A percentile compares a stretch with the other conserved stretches of the same genome.
phyloP scores from a whole-genome alignment of 2,113 vertebrate genomes.

The Myiopsitta monachus region DNA sequence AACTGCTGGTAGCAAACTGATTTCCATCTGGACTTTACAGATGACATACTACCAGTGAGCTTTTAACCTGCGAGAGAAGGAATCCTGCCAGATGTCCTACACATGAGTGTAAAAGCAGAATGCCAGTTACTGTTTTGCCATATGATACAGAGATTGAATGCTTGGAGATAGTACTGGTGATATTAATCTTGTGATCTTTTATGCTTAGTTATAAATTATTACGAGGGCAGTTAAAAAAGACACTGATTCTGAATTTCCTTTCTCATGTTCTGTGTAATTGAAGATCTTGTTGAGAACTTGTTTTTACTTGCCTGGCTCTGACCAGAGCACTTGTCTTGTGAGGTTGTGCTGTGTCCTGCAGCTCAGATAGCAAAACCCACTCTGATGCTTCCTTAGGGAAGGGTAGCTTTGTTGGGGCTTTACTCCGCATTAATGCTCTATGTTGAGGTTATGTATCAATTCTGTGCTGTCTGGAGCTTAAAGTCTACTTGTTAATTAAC shows the following conservation, averaged over 20 bases:
- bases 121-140: neutral
- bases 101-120: neutral
- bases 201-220: neutral
- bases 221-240: neutral
- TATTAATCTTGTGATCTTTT: neutral
- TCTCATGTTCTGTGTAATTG: neutral
- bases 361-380: neutral
- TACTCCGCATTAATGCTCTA: neutral
- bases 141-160: neutral
- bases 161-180: neutral
- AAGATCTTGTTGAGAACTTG: neutral
- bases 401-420: neutral
- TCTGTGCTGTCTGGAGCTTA: neutral
- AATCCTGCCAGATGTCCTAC: neutral
- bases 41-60: neutral
- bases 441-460: neutral
- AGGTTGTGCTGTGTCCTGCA: neutral
- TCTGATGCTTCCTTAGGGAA: neutral
- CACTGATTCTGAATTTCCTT: neutral
- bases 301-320: neutral
- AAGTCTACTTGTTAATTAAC: neutral
- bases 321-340: neutral
- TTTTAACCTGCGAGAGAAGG: neutral
- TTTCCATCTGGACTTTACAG: neutral
- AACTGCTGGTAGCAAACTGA: neutral